Evolutionary conservation across 2,797 vertebrate species (phyloP), one percentile per base, ranked within the genome.

Genomic region (Paedocypris micromegethes): DNA sequence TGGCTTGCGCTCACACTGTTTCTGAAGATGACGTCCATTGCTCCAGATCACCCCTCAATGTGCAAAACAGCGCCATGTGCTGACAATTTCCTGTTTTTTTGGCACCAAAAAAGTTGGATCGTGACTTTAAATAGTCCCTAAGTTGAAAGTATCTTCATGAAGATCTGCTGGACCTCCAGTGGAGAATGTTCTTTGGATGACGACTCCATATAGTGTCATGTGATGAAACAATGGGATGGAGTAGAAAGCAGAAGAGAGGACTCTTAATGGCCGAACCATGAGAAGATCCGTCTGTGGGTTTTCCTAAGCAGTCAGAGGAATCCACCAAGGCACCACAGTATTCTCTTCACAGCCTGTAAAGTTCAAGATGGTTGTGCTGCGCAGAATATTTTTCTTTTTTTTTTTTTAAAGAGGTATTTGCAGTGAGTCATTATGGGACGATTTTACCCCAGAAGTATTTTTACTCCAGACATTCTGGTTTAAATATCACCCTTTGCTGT

Each of bases 31-130:
- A 9, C 43, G 73, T 77, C 49, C 50, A 68, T 79, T 72, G 68
- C 78, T 79, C 79, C 72, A 73, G 67, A 80, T 78, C 79, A 68
- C 78, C 59, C 71, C 80, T 80, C 87, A 83, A 89, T 87, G 81
- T 79, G 42, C 78, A 87, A 88, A 86, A 75, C 86, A 86, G 84
- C 62, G 43, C 50, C 68, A 68, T 83, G 73, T 65, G 8, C 40
- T 68, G 76, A 74, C 48, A 2, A 68, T 80, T 82, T 78, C 74
- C 64, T 68, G 42, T 5, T 9, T 55, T 70, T 23, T 23, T 23
- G 23, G 23, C 23, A 23, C 23, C 23, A 23, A 23, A 23, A 23
- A 23, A 23, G 23, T 23, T 23, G 23, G 23, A 23, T 23, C 23
- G 23, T 23, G 23, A 23, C 23, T 23, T 23, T 23, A 45, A 23